Base-by-base conservation (phyloP, 35 echinoderm and acorn worm species). In the Chiridota heheva region DNA sequence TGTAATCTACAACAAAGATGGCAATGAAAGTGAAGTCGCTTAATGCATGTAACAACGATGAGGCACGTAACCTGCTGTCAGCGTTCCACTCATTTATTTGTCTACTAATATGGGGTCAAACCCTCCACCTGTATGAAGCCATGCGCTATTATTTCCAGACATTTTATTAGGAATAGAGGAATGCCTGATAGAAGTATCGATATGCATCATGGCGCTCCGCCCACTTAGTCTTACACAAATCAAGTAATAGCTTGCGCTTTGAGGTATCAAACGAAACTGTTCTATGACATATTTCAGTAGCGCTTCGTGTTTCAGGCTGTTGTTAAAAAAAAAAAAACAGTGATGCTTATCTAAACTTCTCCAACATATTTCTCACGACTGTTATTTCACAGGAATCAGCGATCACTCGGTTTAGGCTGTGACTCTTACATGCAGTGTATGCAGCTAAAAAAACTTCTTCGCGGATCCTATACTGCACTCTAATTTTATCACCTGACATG, bases 401-500 rank as follows among this genome's bases (percentile, higher is more conserved):
- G 27, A 82, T 82, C 27, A 72, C 81, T 24, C 69, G 81, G 60
- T 84, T 84, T 6, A 84, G 49, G 42, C 81, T 55, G 67, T 81
- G 78, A 31, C 59, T 44, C 63, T 41, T 65, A 39, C 78, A 81
- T n/a, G n/a, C n/a, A n/a, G n/a, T n/a, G n/a, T n/a, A n/a, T n/a
- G n/a, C n/a, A n/a, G n/a, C n/a, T n/a, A n/a, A n/a, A n/a, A n/a
- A n/a, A n/a, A n/a, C n/a, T n/a, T n/a, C n/a, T n/a, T n/a, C n/a
- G n/a, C n/a, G n/a, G n/a, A n/a, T n/a, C n/a, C n/a, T n/a, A n/a
- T n/a, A n/a, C n/a, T n/a, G n/a, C n/a, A n/a, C n/a, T n/a, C n/a
- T n/a, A n/a, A n/a, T n/a, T n/a, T n/a, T n/a, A n/a, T n/a, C n/a
- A n/a, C n/a, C n/a, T n/a, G n/a, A n/a, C n/a, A n/a, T n/a, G n/a